Percentiles rank a stretch among this genome's conserved stretches.
These are phyloP conservation scores for Aldrovandia affinis DNA, from an alignment of 2,797 vertebrate genomes.

Conservation along the genomic window DNA sequence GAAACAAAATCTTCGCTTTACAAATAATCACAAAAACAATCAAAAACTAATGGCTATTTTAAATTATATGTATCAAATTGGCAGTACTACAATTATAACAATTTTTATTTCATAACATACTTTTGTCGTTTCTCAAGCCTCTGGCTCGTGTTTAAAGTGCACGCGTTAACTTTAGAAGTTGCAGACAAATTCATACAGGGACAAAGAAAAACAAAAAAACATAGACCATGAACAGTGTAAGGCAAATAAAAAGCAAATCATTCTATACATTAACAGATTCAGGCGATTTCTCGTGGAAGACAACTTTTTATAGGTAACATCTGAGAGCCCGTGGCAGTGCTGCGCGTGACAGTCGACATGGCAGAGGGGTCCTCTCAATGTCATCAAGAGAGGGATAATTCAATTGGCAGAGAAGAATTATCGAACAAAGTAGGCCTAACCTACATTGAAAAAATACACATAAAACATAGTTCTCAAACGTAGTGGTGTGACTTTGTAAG, in stretches of 20 bases:
- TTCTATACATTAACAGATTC: constrained; percentile 50
- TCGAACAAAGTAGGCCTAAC: constrained; percentile 50
- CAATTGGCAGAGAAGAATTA: constrained; percentile 72
- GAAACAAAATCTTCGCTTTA: constrained; percentile 70
- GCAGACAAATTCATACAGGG: constrained; percentile 60
- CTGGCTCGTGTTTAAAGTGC: constrained; percentile 84
- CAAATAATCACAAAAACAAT: constrained; percentile 63
- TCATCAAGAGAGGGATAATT: constrained; percentile 59
- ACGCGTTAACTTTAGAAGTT: constrained; percentile 80
- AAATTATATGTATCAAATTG: constrained; percentile 81
- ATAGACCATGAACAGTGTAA: constrained; percentile 55
- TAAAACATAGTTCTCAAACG: constrained; percentile 55
- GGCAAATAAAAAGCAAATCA: constrained; percentile 45
- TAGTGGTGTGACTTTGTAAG: constrained; percentile 41
- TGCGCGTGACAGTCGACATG: constrained; percentile 65
- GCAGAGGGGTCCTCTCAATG: constrained; percentile 69
- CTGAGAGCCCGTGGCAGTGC: constrained; percentile 72
- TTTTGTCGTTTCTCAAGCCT: constrained; percentile 67
- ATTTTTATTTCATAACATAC: constrained; percentile 55
- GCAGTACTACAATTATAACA: constrained; percentile 76
- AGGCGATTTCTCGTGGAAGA: constrained; percentile 68
- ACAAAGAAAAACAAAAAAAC: constrained; percentile 52
- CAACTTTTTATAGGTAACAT: constrained; percentile 67
- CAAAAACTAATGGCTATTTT: constrained; percentile 84
- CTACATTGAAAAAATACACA: constrained; percentile 49